These are phyloP conservation scores for Heliconius charithonia DNA, from an alignment of 2,888 invertebrate species.

Conservation along the genomic window DNA sequence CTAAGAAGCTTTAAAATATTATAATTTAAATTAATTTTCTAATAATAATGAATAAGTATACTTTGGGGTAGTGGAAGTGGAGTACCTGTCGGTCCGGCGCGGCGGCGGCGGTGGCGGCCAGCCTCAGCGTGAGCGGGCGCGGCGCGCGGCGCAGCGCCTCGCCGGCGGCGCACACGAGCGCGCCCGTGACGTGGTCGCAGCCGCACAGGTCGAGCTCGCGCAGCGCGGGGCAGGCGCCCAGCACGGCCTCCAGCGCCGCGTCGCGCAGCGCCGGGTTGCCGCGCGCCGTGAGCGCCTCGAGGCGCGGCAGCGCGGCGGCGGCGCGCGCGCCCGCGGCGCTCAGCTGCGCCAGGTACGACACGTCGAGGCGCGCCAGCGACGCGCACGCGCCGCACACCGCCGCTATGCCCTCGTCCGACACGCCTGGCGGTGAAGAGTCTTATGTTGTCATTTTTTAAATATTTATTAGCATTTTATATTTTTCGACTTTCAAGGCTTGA, in stretches of 20 bases:
- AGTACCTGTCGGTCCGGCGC: conserved; percentile 3
- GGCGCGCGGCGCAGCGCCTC: conserved; percentile 57
- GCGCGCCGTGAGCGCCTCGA: conserved; percentile 55
- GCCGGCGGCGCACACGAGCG: conserved; percentile 59
- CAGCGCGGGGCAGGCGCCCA: conserved; percentile 55
- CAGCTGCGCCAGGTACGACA: conserved; percentile 70
- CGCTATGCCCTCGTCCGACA: conserved; percentile 67
- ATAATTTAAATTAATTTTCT: no score
- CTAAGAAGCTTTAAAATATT: no score
- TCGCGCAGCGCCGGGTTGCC: conserved; percentile 63
- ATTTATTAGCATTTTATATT: no score
- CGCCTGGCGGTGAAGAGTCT: no score
- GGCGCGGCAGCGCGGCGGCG: conserved; percentile 54
- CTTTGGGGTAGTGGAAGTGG: no score
- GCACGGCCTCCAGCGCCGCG: conserved; percentile 56
- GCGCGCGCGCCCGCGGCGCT: conserved; percentile 58
- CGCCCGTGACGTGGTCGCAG: conserved; percentile 66
- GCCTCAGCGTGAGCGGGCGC: conserved; percentile 58
- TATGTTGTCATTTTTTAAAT: no score
- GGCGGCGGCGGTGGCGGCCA: conserved; percentile 57
- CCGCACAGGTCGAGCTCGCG: conserved; percentile 69
- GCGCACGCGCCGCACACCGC: conserved; percentile 62
- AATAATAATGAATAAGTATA: no score
- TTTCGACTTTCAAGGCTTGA: no score
- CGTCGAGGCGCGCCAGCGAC: conserved; percentile 61